Evolutionary conservation across 2,888 invertebrate genomes (phyloP), one percentile per base, ranked within the genome.

Genomic region (Malthinus seriepunctatus): DNA sequence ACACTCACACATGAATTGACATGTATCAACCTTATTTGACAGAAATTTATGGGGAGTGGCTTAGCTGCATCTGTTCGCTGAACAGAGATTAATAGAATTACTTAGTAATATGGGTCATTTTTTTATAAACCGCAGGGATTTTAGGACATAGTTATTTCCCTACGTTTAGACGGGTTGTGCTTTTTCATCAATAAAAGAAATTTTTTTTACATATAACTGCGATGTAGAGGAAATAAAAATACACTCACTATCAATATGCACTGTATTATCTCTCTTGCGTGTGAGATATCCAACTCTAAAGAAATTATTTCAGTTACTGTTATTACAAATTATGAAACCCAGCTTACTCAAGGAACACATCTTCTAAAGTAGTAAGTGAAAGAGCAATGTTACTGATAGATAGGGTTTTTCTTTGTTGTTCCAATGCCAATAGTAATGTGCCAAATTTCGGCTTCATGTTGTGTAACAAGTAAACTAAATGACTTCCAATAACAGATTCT

Each of bases 371-470:
- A n/a, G n/a, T n/a, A n/a, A n/a, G n/a, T n/a, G n/a, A n/a, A n/a
- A n/a, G n/a, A n/a, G n/a, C n/a, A n/a, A n/a, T n/a, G n/a, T n/a
- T n/a, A n/a, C n/a, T n/a, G n/a, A n/a, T n/a, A n/a, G n/a, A n/a
- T n/a, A 95, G 95, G 1, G 97, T 95, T 78, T 97, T 95, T 65
- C 83, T 84, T 9, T 80, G 75, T 0, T 66, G 56, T 74, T 94
- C 93, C 37, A 95, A 72, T 1, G 78, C 73, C 2, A 81, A 74
- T 70, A 95, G 85, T 57, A 92, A 76, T 11, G 77, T 67, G 0
- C 88, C 83, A 73, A 90, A 88, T 34, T 79, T 75, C 3, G 73
- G 65, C 33, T 83, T 83, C 39, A 80, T 76, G 5, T 82, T 78
- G 14, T 87, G 86, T 55, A 89, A 74, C 7, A 81, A 74, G 62